phyloP scores from a whole-genome alignment of 2,113 vertebrate genomes.

The Salvelinus namaycush region DNA sequence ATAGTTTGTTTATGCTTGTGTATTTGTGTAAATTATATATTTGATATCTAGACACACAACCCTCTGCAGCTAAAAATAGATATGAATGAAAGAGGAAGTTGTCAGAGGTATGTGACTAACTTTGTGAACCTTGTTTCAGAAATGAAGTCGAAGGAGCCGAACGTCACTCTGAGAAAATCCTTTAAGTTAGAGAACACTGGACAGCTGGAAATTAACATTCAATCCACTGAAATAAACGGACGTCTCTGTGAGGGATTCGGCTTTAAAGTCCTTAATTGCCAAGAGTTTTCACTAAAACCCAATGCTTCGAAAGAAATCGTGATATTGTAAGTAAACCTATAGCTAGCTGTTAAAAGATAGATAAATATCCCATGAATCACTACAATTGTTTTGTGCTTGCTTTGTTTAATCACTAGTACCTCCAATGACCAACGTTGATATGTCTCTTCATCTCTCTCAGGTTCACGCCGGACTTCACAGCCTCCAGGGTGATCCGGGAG shows the following conservation, averaged over 20 bases:
- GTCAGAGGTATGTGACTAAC: not conserved
- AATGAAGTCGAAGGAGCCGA: slow-evolving; percentile 85
- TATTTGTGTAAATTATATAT: not conserved
- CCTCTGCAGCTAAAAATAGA: no score
- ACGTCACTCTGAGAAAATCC: slow-evolving; percentile 86
- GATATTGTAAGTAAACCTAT: slow-evolving; percentile 80
- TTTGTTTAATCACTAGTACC: not conserved
- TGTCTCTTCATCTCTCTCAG: slow-evolving; percentile 50
- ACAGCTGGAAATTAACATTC: slow-evolving; percentile 81
- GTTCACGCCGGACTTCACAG: slow-evolving; percentile 93
- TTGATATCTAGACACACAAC: not conserved
- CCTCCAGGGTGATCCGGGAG: slow-evolving; percentile 86
- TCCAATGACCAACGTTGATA: no score
- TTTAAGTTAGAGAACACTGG: slow-evolving; percentile 89
- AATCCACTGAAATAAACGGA: slow-evolving; percentile 84
- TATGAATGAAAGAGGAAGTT: no score
- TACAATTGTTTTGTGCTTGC: not conserved
- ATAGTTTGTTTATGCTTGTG: no score
- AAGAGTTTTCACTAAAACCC: slow-evolving; percentile 85
- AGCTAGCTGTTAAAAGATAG: not conserved
- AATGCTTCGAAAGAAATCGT: slow-evolving; percentile 86
- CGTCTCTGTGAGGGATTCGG: slow-evolving; percentile 87
- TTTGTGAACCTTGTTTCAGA: slow-evolving; percentile 52
- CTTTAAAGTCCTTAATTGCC: slow-evolving; percentile 90
- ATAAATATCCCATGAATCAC: not conserved